A percentile compares a stretch with the other conserved stretches of the same genome.
These are phyloP conservation scores for Pachypanchax playfairii DNA, from an alignment of 2,113 vertebrate genomes.

Conservation along the genomic window DNA sequence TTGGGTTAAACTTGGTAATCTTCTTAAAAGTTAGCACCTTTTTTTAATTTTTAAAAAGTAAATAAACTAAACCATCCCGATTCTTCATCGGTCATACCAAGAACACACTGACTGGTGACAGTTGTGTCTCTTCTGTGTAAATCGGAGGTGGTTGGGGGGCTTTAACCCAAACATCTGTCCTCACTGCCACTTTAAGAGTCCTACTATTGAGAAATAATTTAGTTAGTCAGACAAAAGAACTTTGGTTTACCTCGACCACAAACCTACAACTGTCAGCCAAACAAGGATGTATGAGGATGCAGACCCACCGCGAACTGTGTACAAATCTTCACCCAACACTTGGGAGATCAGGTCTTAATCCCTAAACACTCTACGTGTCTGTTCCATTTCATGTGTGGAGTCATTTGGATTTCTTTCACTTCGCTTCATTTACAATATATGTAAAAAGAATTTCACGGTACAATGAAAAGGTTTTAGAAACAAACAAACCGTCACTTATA, in stretches of 20 bases:
- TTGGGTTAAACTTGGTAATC: background rate
- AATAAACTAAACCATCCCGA: too few relatives aligned
- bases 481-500: background rate
- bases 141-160: background rate
- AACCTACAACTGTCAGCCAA: conserved; percentile 46
- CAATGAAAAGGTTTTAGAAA: background rate
- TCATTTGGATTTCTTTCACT: background rate
- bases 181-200: conserved; percentile 30
- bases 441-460: background rate
- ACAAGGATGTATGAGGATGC: background rate
- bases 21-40: too few relatives aligned
- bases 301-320: conserved; percentile 56
- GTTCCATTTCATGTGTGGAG: conserved; percentile 6
- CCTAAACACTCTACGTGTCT: conserved; percentile 3
- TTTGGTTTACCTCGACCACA: conserved; percentile 32
- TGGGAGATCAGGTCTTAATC: conserved; percentile 19
- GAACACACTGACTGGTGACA: conserved; percentile 30
- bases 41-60: too few relatives aligned
- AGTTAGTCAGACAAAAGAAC: conserved; percentile 34
- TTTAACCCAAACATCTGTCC: conserved; percentile 37
- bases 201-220: conserved; percentile 39
- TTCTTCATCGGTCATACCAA: background rate
- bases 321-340: conserved; percentile 45
- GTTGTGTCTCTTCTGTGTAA: conserved; percentile 21
- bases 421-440: background rate